Percentiles rank a stretch among this genome's conserved stretches.
phyloP scores from a whole-genome alignment of 37 sponge, comb jelly and placozoan species.

The Tethya wilhelma region DNA sequence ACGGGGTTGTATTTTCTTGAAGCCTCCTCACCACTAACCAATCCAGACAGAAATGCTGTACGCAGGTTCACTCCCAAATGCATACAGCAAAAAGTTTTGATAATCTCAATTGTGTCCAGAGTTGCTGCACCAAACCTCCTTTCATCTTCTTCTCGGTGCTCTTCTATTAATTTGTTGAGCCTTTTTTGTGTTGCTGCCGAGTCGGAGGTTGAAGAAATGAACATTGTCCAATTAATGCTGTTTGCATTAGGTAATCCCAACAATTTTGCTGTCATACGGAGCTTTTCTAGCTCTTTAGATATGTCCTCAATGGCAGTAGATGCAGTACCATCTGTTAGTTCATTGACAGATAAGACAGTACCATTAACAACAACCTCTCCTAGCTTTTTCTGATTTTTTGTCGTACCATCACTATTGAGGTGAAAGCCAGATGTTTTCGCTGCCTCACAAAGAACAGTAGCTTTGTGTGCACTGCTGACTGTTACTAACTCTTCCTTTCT shows the following conservation, averaged over 20 bases:
- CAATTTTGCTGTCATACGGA: slow-evolving; percentile 16
- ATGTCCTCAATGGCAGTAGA: slow-evolving; percentile 9
- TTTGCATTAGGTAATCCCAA: slow-evolving; percentile 45
- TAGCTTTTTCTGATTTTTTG: no score
- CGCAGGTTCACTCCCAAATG: slow-evolving; percentile 41
- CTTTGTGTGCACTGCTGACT: slow-evolving; percentile 38
- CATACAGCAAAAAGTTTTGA: slow-evolving; percentile 49
- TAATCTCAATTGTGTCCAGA: slow-evolving; percentile 1
- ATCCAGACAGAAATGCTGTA: slow-evolving; percentile 35
- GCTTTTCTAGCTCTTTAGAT: slow-evolving; percentile 24
- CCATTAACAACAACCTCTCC: slow-evolving; percentile 22
- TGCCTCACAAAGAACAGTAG: neutral
- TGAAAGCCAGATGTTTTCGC: slow-evolving; percentile 18
- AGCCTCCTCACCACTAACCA: neutral
- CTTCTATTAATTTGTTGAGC: slow-evolving; percentile 46
- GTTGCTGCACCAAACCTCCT: no score
- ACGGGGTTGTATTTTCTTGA: neutral
- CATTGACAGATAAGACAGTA: slow-evolving; percentile 23
- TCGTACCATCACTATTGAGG: slow-evolving; percentile 18
- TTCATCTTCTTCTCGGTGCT: slow-evolving; percentile 38
- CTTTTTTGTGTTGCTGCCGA: slow-evolving; percentile 53
- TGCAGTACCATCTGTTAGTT: slow-evolving; percentile 15
- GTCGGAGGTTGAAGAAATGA: slow-evolving; percentile 51
- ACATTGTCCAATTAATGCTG: slow-evolving; percentile 47
- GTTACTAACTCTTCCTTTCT: slow-evolving; percentile 34